Percentiles rank a stretch among this genome's conserved stretches.
phyloP scores from a whole-genome alignment of 1,140 invertebrate species.

The Drosophila rufa region DNA sequence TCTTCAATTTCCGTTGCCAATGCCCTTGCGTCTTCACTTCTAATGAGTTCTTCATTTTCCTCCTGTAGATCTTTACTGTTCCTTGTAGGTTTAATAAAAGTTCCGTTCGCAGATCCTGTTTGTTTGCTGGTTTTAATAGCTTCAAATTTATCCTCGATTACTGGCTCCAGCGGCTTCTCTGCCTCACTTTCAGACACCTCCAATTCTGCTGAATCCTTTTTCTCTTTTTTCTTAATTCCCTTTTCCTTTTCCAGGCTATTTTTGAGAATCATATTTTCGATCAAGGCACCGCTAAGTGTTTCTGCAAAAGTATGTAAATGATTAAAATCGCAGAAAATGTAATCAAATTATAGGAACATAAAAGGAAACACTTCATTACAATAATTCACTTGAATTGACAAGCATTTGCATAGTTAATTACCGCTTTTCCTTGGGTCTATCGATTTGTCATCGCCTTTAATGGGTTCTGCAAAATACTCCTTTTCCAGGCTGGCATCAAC shows the following conservation, averaged over 20 bases:
- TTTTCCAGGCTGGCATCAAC: slow-evolving; percentile 30
- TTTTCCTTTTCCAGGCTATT: not conserved
- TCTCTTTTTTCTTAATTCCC: not conserved
- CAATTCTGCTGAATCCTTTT: not conserved
- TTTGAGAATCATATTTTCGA: not conserved
- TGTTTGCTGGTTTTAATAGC: not conserved
- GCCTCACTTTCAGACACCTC: not conserved
- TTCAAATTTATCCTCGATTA: slow-evolving; percentile 2
- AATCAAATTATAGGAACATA: slow-evolving; percentile 1
- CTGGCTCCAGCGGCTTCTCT: not conserved
- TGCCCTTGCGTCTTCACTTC: not conserved
- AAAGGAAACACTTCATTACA: slow-evolving; percentile 11
- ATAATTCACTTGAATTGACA: not conserved
- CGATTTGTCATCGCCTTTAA: slow-evolving; percentile 44
- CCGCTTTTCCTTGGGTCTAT: slow-evolving; percentile 40
- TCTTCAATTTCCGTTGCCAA: slow-evolving; percentile 1
- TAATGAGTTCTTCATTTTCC: no score
- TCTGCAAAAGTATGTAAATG: slow-evolving; percentile 6
- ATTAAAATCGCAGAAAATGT: not conserved
- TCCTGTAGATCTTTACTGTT: not conserved
- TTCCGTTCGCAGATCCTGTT: not conserved
- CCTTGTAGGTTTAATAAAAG: not conserved
- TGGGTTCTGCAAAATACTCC: slow-evolving; percentile 29
- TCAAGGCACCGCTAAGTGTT: not conserved
- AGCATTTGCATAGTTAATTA: slow-evolving; percentile 40